These are phyloP conservation scores for Drosophila tropicalis DNA, from an alignment of 1,140 invertebrate species.

Conservation along the genomic window DNA sequence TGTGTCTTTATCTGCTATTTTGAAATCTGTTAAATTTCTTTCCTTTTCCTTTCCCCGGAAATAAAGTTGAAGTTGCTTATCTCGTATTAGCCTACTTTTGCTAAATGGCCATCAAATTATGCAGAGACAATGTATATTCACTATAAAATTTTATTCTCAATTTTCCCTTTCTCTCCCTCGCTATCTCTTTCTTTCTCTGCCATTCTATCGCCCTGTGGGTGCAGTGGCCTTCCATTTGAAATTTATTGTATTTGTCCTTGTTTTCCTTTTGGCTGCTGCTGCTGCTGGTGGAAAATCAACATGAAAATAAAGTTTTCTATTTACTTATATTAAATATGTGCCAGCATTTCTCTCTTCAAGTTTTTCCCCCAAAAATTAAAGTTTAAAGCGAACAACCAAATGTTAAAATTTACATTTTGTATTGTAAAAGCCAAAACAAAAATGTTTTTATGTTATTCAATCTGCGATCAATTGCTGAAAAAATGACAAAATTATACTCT, in stretches of 20 bases:
- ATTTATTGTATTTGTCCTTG: conserved; percentile 6
- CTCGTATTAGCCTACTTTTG: conserved; percentile 35
- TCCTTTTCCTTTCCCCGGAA: background rate
- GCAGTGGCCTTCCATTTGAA: background rate
- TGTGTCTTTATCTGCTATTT: background rate
- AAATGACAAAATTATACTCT: conserved; percentile 74
- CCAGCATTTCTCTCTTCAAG: background rate
- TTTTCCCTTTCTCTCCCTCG: background rate
- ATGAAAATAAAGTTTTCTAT: conserved; percentile 70
- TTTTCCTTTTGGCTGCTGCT: conserved; percentile 15
- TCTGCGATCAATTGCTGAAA: conserved; percentile 79
- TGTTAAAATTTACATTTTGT: background rate
- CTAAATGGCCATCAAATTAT: conserved; percentile 70
- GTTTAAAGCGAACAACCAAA: conserved; percentile 8
- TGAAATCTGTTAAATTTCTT: background rate
- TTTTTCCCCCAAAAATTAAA: conserved; percentile 28
- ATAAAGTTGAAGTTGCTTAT: conserved; percentile 18
- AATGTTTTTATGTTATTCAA: conserved; percentile 57
- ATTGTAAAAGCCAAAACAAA: background rate
- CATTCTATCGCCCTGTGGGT: background rate
- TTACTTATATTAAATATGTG: conserved; percentile 47
- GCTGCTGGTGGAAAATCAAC: conserved; percentile 70
- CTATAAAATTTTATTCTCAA: conserved; percentile 59
- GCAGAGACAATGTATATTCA: conserved; percentile 62
- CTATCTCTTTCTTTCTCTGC: background rate